Evolutionary conservation across 2,888 invertebrate species (phyloP), one percentile per base, ranked within the genome.

Genomic region (Polylopha cassiicola): DNA sequence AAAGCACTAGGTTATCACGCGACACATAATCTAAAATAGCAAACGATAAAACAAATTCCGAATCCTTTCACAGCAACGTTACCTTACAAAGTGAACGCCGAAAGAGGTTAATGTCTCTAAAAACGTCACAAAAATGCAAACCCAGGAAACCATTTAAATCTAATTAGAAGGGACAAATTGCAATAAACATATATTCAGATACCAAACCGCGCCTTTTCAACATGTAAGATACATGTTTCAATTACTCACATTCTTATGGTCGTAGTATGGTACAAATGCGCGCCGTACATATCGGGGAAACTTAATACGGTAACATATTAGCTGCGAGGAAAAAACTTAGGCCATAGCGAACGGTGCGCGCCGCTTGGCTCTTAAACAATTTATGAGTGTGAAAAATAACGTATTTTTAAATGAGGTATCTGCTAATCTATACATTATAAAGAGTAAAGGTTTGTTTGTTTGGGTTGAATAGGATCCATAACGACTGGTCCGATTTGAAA

Each of bases 221-320:
- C 39, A 52, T 53, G 58, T 55, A 53, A 58, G 55, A 65, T 66
- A 66, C 78, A 72, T 71, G 74, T 71, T 75, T 79, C 72, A 77
- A 79, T 80, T 71, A 72, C 65, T 54, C 53, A 47, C 49, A 53
- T 53, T 53, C 51, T 57, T 80, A 76, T 72, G 75, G 74, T 41
- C 53, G 55, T 51, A 61, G 66, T 66, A 75, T 78, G 74, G 65
- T 61, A 73, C 65, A 65, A 76, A 78, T 70, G 73, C 62, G 60
- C 60, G 48, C 50, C 44, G 37, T 43, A 44, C 47, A 50, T 50
- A 47, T 55, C 60, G 53, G 57, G 50, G 54, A 53, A 16, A 79
- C 80, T 53, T 74, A 75, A 47, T 57, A 31, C 72, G 81, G 29
- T 51, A 59, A 57, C 70, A 53, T 78, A 82, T 81, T 81, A 79